phyloP scores from a whole-genome alignment of 2,113 vertebrate species.

The Eolophus roseicapilla region DNA sequence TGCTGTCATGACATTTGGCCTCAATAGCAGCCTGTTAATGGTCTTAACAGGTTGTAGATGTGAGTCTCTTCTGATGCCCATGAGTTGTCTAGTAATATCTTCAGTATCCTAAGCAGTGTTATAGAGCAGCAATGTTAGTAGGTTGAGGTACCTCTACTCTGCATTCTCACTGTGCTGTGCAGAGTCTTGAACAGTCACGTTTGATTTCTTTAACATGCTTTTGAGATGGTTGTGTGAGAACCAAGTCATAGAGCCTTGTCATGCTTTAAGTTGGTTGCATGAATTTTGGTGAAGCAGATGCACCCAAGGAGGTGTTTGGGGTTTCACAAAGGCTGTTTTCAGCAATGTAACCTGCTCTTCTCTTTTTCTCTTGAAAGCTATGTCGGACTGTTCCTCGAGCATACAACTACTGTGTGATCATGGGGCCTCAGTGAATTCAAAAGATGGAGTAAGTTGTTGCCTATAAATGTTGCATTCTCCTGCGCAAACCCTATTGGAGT shows the following conservation, averaged over 20 bases:
- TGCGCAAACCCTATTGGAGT: background rate
- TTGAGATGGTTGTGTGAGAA: background rate
- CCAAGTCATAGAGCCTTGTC: background rate
- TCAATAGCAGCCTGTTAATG: background rate
- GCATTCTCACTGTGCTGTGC: accelerated
- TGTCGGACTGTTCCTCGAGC: conserved; percentile 91
- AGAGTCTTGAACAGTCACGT: accelerated
- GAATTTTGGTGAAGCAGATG: accelerated
- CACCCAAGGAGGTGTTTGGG: accelerated
- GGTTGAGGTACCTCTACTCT: background rate
- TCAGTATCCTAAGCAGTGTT: accelerated
- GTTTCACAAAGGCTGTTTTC: background rate
- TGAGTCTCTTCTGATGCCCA: background rate
- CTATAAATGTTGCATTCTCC: background rate
- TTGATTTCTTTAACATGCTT: background rate
- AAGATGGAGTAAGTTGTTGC: conserved; percentile 84
- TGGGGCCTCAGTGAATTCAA: conserved; percentile 86
- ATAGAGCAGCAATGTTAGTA: background rate
- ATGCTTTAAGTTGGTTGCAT: background rate
- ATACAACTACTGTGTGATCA: conserved; percentile 94
- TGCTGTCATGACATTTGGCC: background rate
- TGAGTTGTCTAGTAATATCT: no score
- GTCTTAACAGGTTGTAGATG: background rate
- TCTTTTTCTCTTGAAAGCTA: conserved; percentile 76
- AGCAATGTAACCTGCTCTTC: background rate